These are phyloP conservation scores for Melanostoma mellinum DNA, from an alignment of 2,888 invertebrate species.

Conservation along the genomic window DNA sequence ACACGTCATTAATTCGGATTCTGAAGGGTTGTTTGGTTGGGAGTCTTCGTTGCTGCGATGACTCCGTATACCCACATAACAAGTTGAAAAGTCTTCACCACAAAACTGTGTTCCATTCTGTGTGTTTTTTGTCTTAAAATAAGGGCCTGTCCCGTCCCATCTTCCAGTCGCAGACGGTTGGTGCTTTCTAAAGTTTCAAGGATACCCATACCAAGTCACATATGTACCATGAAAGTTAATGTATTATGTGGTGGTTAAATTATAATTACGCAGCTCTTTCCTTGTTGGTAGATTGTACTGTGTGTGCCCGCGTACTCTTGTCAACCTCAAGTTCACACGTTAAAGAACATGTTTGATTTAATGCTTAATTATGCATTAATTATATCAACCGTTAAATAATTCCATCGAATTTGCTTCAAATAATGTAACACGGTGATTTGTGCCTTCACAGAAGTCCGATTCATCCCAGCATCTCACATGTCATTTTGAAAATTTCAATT, in stretches of 20 bases:
- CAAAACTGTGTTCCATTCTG: slow-evolving; percentile 1
- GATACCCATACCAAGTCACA: slow-evolving; percentile 47
- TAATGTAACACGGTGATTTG: slow-evolving; percentile 53
- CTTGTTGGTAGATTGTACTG: background rate
- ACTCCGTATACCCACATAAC: background rate
- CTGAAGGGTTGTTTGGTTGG: slow-evolving; percentile 37
- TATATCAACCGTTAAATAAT: slow-evolving; percentile 66
- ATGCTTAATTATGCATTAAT: slow-evolving; percentile 71
- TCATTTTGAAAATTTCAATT: too few relatives aligned
- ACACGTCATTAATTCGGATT: slow-evolving; percentile 67
- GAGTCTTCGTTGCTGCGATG: background rate
- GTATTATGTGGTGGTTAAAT: slow-evolving; percentile 66
- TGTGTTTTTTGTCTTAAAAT: too few relatives aligned
- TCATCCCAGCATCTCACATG: too few relatives aligned
- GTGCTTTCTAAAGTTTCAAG: slow-evolving; percentile 49
- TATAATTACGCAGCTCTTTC: slow-evolving; percentile 61
- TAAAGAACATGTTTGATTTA: slow-evolving; percentile 61
- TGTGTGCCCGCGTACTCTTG: slow-evolving; percentile 44
- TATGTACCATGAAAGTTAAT: slow-evolving; percentile 71
- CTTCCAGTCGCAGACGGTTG: slow-evolving; percentile 24
- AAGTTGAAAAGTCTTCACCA: slow-evolving; percentile 38
- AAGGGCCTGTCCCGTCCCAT: slow-evolving; percentile 10
- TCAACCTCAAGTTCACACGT: slow-evolving; percentile 39
- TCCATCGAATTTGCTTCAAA: slow-evolving; percentile 58
- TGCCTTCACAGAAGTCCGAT: background rate